phyloP scores from a whole-genome alignment of 2,113 vertebrate species.

The Siniperca chuatsi region DNA sequence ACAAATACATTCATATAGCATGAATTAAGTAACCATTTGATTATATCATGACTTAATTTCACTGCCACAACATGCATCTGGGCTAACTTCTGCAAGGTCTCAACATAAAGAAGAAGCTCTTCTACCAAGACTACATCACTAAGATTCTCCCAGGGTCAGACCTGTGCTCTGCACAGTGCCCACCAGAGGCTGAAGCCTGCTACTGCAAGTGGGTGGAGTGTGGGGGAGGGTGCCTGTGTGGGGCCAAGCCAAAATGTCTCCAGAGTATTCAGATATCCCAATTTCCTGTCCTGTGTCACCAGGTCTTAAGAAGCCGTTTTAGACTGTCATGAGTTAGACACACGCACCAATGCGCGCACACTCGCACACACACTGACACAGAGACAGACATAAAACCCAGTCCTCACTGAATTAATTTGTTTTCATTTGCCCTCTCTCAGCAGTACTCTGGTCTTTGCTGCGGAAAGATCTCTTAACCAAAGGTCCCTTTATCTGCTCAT shows the following conservation, averaged over 20 bases:
- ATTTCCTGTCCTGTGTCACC: slow-evolving; percentile 77
- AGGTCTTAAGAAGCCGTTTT: slow-evolving; percentile 75
- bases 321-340: slow-evolving; percentile 72
- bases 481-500: slow-evolving; percentile 60
- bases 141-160: slow-evolving; percentile 8
- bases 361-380: slow-evolving; percentile 36
- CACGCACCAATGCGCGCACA: slow-evolving; percentile 21
- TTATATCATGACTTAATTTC: neutral
- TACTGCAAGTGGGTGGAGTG: slow-evolving; percentile 57
- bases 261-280: slow-evolving; percentile 74
- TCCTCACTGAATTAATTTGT: slow-evolving; percentile 82
- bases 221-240: slow-evolving; percentile 34
- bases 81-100: neutral
- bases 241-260: slow-evolving; percentile 71
- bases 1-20: neutral
- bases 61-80: neutral
- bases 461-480: slow-evolving; percentile 68
- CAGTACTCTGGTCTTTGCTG: slow-evolving; percentile 68
- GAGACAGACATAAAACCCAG: slow-evolving; percentile 42
- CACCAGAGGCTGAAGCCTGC: slow-evolving; percentile 59
- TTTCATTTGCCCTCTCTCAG: slow-evolving; percentile 84
- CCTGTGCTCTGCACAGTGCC: slow-evolving; percentile 38
- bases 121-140: neutral
- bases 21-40: neutral
- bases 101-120: neutral